Percentiles rank a stretch among this genome's conserved stretches.
Evolutionary conservation across 2,888 invertebrate species (phyloP).

Genomic region (Melinaea menophilus): DNA sequence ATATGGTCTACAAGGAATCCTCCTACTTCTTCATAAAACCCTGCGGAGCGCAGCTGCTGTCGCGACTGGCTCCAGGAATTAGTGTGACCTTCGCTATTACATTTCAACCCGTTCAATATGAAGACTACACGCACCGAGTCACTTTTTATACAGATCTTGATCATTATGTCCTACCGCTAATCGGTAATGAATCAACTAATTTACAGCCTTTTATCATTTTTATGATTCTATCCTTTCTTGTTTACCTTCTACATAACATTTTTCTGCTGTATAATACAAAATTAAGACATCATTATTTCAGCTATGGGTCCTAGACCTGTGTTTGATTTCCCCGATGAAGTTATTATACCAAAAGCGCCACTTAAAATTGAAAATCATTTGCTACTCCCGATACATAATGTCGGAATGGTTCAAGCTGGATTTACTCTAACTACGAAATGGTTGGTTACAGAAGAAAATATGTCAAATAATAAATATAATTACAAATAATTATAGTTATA

Average conservation of each 20-base stretch:
- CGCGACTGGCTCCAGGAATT: conserved; percentile 84
- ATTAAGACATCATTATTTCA: conserved; percentile 33
- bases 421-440: conserved; percentile 56
- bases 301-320: conserved; percentile 67
- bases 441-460: conserved; percentile 37
- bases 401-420: conserved; percentile 53
- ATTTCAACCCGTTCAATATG: conserved; percentile 77
- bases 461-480: neutral
- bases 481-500: neutral
- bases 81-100: conserved; percentile 78
- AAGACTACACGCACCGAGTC: conserved; percentile 76
- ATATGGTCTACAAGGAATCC: conserved; percentile 66
- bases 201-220: neutral
- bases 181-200: conserved; percentile 61
- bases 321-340: conserved; percentile 60
- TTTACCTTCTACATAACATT: neutral
- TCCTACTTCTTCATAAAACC: conserved; percentile 73
- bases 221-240: conserved; percentile 3
- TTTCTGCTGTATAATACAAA: neutral
- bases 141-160: conserved; percentile 74
- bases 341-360: conserved; percentile 54
- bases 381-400: conserved; percentile 48
- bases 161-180: conserved; percentile 76
- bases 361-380: conserved; percentile 55
- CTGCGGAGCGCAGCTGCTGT: conserved; percentile 57